Conservation (phyloP, 2,888 invertebrate genomes). For the Patella ulyssiponensis region DNA sequence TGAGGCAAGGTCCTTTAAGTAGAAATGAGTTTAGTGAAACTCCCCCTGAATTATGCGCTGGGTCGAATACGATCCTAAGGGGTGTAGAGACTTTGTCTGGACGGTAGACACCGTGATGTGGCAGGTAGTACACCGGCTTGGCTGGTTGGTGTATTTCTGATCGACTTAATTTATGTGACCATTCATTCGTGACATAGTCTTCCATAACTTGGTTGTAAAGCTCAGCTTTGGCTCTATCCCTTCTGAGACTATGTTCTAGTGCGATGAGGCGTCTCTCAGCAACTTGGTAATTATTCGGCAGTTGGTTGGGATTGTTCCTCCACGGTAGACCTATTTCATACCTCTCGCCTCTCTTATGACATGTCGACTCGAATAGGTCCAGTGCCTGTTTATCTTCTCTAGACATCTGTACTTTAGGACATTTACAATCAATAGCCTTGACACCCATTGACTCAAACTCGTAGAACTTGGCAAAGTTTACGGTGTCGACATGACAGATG, state of each 20-base stretch:
- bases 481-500: constrained; percentile 5
- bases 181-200: neutral
- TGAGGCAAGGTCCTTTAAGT: constrained; percentile 19
- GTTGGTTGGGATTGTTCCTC: neutral
- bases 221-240: neutral
- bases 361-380: neutral
- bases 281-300: neutral
- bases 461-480: constrained; percentile 12
- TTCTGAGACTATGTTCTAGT: neutral
- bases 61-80: constrained; percentile 28
- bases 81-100: constrained; percentile 21
- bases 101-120: neutral
- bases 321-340: neutral
- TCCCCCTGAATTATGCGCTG: constrained; percentile 18
- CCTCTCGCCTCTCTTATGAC: neutral
- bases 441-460: constrained; percentile 1
- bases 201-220: constrained; percentile 5
- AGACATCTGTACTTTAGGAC: neutral
- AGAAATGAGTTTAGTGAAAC: constrained; percentile 21
- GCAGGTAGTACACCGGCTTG: neutral
- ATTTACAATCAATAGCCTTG: constrained; percentile 1
- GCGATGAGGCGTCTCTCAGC: constrained; percentile 3
- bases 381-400: neutral
- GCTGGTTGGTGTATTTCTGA: neutral
- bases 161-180: neutral